Conservation (phyloP, 2,797 vertebrate species). For the Salarias fasciatus region DNA sequence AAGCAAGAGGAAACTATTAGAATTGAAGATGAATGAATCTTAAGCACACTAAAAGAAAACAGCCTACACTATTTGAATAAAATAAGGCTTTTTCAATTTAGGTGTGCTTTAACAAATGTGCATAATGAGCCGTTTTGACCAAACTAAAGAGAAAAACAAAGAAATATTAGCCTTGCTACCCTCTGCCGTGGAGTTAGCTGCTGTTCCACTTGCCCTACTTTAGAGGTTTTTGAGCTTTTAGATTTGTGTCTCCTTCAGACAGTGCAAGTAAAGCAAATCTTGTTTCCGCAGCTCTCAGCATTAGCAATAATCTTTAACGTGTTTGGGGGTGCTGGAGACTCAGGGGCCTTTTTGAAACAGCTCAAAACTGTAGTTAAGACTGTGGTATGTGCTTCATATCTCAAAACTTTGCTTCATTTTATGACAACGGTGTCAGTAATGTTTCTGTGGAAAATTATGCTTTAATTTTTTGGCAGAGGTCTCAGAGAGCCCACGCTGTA, state of each 20-base stretch:
- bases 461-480: too few species aligned
- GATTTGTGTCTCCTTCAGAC: neutral
- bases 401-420: neutral
- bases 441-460: too few species aligned
- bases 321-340: neutral
- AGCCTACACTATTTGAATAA: too few species aligned
- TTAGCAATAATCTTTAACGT: neutral
- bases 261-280: neutral
- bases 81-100: too few species aligned
- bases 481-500: too few species aligned
- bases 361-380: neutral
- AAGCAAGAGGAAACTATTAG: neutral
- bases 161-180: neutral
- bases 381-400: neutral
- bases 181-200: neutral
- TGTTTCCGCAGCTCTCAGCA: slow-evolving; percentile 5
- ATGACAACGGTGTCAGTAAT: neutral
- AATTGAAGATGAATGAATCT: too few species aligned
- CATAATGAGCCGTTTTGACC: neutral
- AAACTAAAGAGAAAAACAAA: neutral
- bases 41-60: too few species aligned
- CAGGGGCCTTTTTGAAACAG: neutral
- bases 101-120: too few species aligned
- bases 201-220: neutral
- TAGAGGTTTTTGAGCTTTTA: neutral